Evolutionary conservation across 2,888 invertebrate species (phyloP), one percentile per base, ranked within the genome.

Genomic region (Sphinx pinastri): DNA sequence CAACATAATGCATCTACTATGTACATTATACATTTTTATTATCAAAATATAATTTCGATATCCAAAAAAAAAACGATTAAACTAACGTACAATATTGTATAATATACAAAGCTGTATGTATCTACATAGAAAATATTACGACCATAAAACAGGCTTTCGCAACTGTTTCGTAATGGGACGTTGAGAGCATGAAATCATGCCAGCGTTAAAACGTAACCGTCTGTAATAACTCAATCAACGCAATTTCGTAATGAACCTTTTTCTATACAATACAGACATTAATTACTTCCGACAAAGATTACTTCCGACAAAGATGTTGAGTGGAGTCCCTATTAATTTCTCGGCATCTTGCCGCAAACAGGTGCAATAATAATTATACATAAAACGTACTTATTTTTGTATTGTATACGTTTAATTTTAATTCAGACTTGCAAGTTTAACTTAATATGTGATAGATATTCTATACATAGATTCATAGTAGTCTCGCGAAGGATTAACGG

Each of bases 171-270:
- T 79, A 80, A 83, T 81, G 77, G 81, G 83, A 80, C 75, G 81
- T 81, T 81, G 84, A 77, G 79, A 81, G 83, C 84, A 84, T 85
- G 84, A 87, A 88, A 85, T 86, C 83, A 83, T 81, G 83, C 55
- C 55, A 49, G 67, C 57, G 47, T 67, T 67, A 67, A 54, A 63
- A 70, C 49, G 63, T 57, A 55, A 75, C 82, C 81, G 87, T 5
- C 38, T 38, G 38, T 91, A 90, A 92, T 91, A 91, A 90, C 92
- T 92, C 91, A 92, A 92, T 92, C 92, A 92, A 88, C 88, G 89
- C 88, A 88, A 86, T 89, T 90, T 90, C 88, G 87, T 90, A 89
- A 90, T 89, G 87, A 90, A 87, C 86, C 79, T 85, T 90, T 89
- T 90, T 88, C 75, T 82, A 83, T 84, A 84, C 38, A 38, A 38